Base-by-base conservation (phyloP, 2,113 vertebrate genomes). In the Stomatorhinus ivindoensis region DNA sequence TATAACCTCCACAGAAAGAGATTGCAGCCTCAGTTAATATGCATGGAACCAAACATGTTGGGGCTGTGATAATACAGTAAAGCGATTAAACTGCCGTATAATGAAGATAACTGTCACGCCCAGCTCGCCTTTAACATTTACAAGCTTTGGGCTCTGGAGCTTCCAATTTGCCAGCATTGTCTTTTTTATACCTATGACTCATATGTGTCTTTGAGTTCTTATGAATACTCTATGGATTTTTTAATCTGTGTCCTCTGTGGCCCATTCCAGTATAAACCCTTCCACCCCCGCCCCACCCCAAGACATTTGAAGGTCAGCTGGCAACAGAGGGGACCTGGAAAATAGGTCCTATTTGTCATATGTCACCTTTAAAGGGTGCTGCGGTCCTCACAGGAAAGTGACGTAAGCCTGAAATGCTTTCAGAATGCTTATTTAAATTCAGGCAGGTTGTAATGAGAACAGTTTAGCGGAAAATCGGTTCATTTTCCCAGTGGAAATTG, bases 11-110 rank as follows among this genome's bases (percentile, higher is more conserved):
- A 48, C 47, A 86, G n/a, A 44, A 86, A 27, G 24, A 85, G 84
- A 88, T 58, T 47, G 73, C 61, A 88, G 55, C 44, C 46, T 15
- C 44, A 88, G 42, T 88, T 76, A 76, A 88, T 88, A 48, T 48
- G 53, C 69, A 39, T 76, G 50, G 85, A 87, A 87, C 27, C 50
- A 35, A 76, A 17, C 44, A 44, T 35, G 55, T 35, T 39, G 35
- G 61, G 27, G 24, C 13, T 73, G 17, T 76, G 55, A 31, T 65
- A 88, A 88, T 88, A 50, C 65, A 47, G 44, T 76, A 48, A 73
- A 88, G 44, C 73, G 88, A 65, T 88, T 73, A 86, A 85, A 86
- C 58, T 53, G 73, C 27, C 61, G 42, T 85, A 31, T 21, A 84
- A 85, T 31, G 53, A 10, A 55, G 35, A 85, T 9, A 27, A 39